A percentile compares a stretch with the other conserved stretches of the same genome.
Evolutionary conservation across 2,888 invertebrate species (phyloP).

Genomic region (Spatulosminthurus flaviceps): DNA sequence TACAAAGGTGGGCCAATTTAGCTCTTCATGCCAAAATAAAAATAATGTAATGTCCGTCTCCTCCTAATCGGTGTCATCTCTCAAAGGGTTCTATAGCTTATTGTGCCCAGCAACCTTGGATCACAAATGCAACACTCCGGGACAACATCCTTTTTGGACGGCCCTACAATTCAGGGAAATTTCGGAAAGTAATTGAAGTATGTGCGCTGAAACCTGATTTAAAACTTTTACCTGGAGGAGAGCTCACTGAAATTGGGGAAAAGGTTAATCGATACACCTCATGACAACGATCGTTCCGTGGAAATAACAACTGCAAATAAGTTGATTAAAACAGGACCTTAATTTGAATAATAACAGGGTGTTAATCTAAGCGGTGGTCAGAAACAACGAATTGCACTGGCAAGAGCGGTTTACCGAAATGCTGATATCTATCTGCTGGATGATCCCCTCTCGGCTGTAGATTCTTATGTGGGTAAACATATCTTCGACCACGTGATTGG

Average conservation of each 20-base stretch:
- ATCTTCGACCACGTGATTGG: not conserved
- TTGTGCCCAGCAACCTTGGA: constrained; percentile 97
- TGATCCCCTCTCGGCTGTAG: not conserved
- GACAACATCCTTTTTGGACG: constrained; percentile 84
- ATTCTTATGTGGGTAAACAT: not conserved
- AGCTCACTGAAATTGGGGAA: constrained; percentile 71
- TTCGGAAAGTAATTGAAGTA: constrained; percentile 65
- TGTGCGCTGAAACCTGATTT: constrained; percentile 69
- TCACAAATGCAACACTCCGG: constrained; percentile 88
- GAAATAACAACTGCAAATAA: too few species aligned
- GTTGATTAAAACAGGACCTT: too few species aligned
- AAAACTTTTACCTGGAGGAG: constrained; percentile 69
- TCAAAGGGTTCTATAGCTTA: constrained; percentile 75
- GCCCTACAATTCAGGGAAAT: constrained; percentile 65
- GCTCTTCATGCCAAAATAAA: too few species aligned
- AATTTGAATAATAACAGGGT: constrained; percentile 72
- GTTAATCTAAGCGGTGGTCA: constrained; percentile 91
- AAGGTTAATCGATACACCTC: too few species aligned
- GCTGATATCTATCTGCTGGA: constrained; percentile 7
- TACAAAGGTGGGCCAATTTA: constrained; percentile 73
- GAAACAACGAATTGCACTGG: constrained; percentile 65
- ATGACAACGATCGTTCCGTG: too few species aligned
- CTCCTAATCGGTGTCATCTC: too few species aligned
- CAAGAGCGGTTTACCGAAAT: not conserved
- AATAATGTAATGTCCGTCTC: too few species aligned